A percentile compares a stretch with the other conserved stretches of the same genome.
Evolutionary conservation across 1,140 invertebrate species (phyloP).

Genomic region (Venustaconcha ellipsiformis): DNA sequence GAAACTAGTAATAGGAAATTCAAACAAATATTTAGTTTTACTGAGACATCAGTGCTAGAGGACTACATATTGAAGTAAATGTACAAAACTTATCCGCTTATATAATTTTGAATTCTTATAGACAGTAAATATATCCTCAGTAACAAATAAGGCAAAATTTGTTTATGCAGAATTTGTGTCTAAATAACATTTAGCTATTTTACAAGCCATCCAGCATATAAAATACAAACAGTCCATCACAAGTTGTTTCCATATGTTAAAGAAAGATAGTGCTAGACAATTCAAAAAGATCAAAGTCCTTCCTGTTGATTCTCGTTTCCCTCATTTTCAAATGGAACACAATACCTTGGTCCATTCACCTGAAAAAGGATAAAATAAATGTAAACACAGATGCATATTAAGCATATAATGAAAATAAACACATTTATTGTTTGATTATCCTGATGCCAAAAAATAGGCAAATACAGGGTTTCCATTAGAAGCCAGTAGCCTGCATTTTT

Average conservation of each 20-base stretch:
- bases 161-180: neutral
- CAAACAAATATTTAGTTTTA: too few relatives aligned
- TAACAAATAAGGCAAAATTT: neutral
- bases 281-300: too few relatives aligned
- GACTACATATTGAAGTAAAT: neutral
- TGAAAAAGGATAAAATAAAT: conserved; percentile 57
- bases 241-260: conserved; percentile 12
- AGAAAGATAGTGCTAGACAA: too few relatives aligned
- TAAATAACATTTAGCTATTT: neutral
- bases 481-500: too few relatives aligned
- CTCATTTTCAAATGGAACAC: conserved; percentile 40
- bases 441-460: neutral
- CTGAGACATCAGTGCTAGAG: neutral
- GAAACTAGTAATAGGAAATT: too few relatives aligned
- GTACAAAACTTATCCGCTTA: neutral
- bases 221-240: conserved; percentile 9
- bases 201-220: too few relatives aligned
- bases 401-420: neutral
- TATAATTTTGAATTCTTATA: neutral
- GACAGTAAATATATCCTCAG: neutral
- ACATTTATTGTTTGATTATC: neutral
- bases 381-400: conserved; percentile 52
- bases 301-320: neutral
- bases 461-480: too few relatives aligned
- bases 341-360: conserved; percentile 67